Evolutionary conservation across 2,113 vertebrate species (phyloP), one percentile per base, ranked within the genome.

Genomic region (Hassar affinis): DNA sequence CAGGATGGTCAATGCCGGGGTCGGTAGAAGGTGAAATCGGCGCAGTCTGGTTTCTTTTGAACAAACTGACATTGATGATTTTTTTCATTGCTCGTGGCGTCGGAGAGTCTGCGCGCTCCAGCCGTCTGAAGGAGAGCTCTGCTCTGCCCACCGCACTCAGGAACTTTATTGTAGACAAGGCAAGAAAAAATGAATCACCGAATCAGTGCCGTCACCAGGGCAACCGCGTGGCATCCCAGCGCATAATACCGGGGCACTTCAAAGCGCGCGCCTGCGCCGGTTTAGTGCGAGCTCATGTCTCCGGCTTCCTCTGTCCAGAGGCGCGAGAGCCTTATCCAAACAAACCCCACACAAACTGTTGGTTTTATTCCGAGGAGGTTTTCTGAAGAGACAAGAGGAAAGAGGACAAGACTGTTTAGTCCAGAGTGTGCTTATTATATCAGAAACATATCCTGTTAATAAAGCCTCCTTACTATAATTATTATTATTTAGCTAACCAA

Each of bases 231-330:
- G 92, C 94, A 95, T 86, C 42, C 49, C 47, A 95, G 92, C 92
- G 90, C 90, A 94, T 92, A 95, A 95, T 95, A 94, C 93, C 94
- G 49, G 93, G 91, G 93, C 93, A 95, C 94, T 95, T 96, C 95
- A 96, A 95, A 96, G 94, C 86, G 61, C 62, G 22, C 72, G 72
- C 47, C 47, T 75, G 72, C 64, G 69, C 61, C 54, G 80, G 77
- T 74, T 84, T 79, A 72, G 66, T 71, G 38, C 77, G 49, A 33
- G 49, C 74, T 78, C 80, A 42, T 79, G 85, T 84, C 80, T 79
- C 33, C 72, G 74, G 56, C 75, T 74, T 68, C 81, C 71, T 75
- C 78, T 12, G 49, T 64, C 47, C 64, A 71, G 42, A 56, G 75
- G 47, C 42, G n/a, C 51, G 84, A 81, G 74, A 86, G 75, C 42